Conservation (phyloP, 1,140 invertebrate species). For the Gryllus bimaculatus region DNA sequence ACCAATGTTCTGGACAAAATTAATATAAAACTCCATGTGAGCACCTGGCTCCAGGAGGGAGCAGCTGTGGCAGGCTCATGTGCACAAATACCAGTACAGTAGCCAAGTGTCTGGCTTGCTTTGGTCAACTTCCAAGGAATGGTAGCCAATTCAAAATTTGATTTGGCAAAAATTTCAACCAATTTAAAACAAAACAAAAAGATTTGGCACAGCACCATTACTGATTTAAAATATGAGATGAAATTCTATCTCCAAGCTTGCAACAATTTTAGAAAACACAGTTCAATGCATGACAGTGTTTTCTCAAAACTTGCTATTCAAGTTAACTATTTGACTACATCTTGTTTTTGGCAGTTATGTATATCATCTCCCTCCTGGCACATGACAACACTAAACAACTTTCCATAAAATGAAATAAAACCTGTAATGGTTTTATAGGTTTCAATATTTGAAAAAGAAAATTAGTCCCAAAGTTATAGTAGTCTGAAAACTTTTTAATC, state of each 20-base stretch:
- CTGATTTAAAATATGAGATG: background rate
- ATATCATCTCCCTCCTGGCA: background rate
- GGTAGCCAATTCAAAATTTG: background rate
- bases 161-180: background rate
- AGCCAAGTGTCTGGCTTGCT: background rate
- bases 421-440: background rate
- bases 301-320: background rate
- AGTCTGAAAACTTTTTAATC: background rate
- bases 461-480: background rate
- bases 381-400: background rate
- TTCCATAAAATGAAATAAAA: background rate
- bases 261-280: background rate
- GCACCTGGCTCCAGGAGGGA: background rate
- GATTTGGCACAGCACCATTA: constrained; percentile 1
- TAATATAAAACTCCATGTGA: background rate
- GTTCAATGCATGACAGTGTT: background rate
- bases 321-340: background rate
- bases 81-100: background rate
- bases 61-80: background rate
- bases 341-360: background rate
- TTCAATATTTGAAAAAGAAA: background rate
- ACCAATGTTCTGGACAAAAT: background rate
- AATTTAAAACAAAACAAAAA: background rate
- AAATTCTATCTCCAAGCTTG: background rate
- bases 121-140: background rate